Evolutionary conservation across 2,113 vertebrate genomes (phyloP).

Genomic region (Pycnonotus jocosus): DNA sequence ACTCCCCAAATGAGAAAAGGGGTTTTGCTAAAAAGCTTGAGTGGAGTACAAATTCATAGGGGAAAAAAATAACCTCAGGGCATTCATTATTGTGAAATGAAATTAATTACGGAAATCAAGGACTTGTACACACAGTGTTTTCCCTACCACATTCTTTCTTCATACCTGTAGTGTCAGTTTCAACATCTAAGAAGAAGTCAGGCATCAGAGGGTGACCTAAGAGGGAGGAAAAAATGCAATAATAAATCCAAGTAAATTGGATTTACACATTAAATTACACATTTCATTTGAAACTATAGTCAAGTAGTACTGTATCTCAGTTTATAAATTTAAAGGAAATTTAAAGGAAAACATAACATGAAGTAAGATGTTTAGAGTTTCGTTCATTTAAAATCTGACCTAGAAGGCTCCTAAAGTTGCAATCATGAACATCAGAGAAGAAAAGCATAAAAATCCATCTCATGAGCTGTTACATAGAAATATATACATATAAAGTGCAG

Average conservation of each 20-base stretch:
- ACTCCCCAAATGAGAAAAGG: neutral
- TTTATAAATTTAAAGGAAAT: neutral
- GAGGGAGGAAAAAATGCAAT: neutral
- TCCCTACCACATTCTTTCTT: constrained; percentile 79
- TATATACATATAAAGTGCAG: neutral
- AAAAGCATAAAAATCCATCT: neutral
- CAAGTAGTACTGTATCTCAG: neutral
- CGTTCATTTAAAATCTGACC: neutral
- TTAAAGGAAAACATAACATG: neutral
- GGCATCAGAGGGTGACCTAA: constrained; percentile 89
- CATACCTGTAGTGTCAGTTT: constrained; percentile 44
- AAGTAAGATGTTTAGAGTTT: neutral
- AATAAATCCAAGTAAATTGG: neutral
- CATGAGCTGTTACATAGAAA: neutral
- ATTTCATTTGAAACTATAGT: neutral
- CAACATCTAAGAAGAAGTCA: constrained; percentile 92
- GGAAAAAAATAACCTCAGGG: too few relatives aligned
- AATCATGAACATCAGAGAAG: neutral
- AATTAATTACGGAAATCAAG: neutral
- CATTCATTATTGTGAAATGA: neutral
- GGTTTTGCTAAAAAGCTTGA: neutral
- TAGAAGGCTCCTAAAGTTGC: neutral
- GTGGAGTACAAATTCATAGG: neutral
- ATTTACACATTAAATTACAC: neutral
- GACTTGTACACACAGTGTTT: neutral